Percentiles rank a stretch among this genome's conserved stretches.
Evolutionary conservation across 2,797 vertebrate genomes (phyloP).

Genomic region (Hydrocynus forskahlii): DNA sequence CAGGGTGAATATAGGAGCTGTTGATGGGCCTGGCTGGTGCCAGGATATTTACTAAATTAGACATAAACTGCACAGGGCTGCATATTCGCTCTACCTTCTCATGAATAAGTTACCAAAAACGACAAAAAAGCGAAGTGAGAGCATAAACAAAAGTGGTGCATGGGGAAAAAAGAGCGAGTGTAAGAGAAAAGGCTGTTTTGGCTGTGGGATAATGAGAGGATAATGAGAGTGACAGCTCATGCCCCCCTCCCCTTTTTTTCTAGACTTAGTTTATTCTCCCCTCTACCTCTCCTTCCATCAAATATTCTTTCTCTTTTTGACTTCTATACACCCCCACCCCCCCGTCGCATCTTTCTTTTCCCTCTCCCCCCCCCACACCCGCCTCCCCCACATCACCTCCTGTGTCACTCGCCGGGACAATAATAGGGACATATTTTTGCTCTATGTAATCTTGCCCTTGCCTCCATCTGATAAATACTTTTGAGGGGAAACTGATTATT

Average conservation of each 20-base stretch:
- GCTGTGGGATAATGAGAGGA: constrained; percentile 58
- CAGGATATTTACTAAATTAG: constrained; percentile 83
- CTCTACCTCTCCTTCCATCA: constrained; percentile 42
- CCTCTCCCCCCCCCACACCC: constrained; percentile 56
- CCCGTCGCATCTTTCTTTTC: constrained; percentile 51
- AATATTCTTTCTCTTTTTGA: constrained; percentile 58
- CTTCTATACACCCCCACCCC: constrained; percentile 51
- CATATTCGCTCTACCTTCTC: constrained; percentile 78
- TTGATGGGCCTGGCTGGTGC: constrained; percentile 80
- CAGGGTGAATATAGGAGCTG: constrained; percentile 66
- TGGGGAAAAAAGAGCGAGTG: constrained; percentile 35
- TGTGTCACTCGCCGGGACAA: constrained; percentile 72
- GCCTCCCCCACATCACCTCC: constrained; percentile 51
- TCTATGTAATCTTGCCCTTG: constrained; percentile 73
- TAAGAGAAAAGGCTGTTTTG: constrained; percentile 53
- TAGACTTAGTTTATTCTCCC: constrained; percentile 2
- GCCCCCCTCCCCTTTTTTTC: constrained; percentile 32
- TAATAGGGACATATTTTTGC: constrained; percentile 78
- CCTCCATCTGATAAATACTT: constrained; percentile 75
- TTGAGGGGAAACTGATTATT: constrained; percentile 71
- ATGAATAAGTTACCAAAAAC: constrained; percentile 79
- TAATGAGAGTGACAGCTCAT: constrained; percentile 40
- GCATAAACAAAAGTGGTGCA: constrained; percentile 67
- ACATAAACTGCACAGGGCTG: constrained; percentile 79
- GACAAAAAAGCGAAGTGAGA: constrained; percentile 69